Evolutionary conservation across 2,113 vertebrate genomes (phyloP), one percentile per base, ranked within the genome.

Genomic region (Hymenochirus boettgeri): DNA sequence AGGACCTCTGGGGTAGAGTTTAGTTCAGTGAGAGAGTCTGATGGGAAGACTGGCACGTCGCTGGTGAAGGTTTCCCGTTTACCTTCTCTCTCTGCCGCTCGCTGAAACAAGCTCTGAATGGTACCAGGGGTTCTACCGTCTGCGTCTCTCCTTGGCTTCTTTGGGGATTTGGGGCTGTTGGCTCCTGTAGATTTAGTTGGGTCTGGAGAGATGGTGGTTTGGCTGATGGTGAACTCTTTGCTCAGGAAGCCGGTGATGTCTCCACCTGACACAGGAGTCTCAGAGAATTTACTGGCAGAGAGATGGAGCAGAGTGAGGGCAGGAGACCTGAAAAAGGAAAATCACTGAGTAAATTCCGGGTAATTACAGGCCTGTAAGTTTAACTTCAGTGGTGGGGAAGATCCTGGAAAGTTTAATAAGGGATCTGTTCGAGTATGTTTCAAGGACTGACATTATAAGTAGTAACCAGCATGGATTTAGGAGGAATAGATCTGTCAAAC

Each of bases 101-200:
- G 94, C 59, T 90, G 88, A 78, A 99, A 97, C 61, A 97, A 85
- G 0, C 85, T 84, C 67, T 89, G 86, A 65, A 98, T 91, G 73
- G 80, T 75, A 6, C 82, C 79, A 0, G 76, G 11, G 53, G 18
- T 52, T 73, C 76, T 56, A 71, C 73, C 8, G 37, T 65, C n/a
- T 72, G 29, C 73, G 29, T 67, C 35, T 76, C 69, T 71, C 73
- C 42, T 86, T 73, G 71, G 71, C 18, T 48, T 64, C 17, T 35
- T 42, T 5, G 72, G 29, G 1, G 26, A 21, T 26, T 22, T 13
- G 17, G 59, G 59, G 12, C 13, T 25, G 39, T 4, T 18, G 1
- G 57, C 11, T 53, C 3, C 50, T 17, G 50, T 23, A 47, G 57
- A 19, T 2, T 6, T 13, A 10, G 17, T 7, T 12, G 18, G 15